A percentile compares a stretch with the other conserved stretches of the same genome.
phyloP scores from a whole-genome alignment of 53 echinoderm and acorn worm genomes.

The Patiria pectinifera region DNA sequence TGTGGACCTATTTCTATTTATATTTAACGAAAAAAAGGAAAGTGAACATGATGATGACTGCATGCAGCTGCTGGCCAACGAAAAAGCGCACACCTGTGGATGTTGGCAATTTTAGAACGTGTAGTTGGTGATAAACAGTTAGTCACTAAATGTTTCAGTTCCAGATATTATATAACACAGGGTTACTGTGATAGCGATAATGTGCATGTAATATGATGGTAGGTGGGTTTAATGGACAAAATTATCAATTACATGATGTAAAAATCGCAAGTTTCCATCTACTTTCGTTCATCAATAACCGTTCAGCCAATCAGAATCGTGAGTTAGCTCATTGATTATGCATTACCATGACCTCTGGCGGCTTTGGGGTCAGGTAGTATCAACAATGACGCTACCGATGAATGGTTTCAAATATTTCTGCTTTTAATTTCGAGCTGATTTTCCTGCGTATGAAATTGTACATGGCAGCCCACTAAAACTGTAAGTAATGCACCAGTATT shows the following conservation, averaged over 20 bases:
- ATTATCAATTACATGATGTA: background rate
- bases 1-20: background rate
- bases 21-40: background rate
- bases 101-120: background rate
- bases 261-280: background rate
- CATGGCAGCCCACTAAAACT: background rate
- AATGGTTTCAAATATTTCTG: conserved; percentile 59
- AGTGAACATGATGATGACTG: too few relatives aligned
- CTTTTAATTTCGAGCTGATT: background rate
- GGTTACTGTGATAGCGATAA: too few relatives aligned
- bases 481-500: conserved; percentile 5
- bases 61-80: background rate
- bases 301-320: conserved; percentile 47
- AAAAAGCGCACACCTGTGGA: conserved; percentile 12
- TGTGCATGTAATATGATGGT: too few relatives aligned
- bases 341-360: conserved; percentile 26
- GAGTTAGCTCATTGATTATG: conserved; percentile 15
- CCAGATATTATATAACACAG: too few relatives aligned
- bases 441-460: background rate
- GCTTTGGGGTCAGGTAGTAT: conserved; percentile 40
- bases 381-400: conserved; percentile 39
- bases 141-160: background rate
- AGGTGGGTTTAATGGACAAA: too few relatives aligned
- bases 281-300: background rate
- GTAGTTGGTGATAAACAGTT: background rate